Evolutionary conservation across 2,113 vertebrate species (phyloP).

Genomic region (Desmodus rotundus): DNA sequence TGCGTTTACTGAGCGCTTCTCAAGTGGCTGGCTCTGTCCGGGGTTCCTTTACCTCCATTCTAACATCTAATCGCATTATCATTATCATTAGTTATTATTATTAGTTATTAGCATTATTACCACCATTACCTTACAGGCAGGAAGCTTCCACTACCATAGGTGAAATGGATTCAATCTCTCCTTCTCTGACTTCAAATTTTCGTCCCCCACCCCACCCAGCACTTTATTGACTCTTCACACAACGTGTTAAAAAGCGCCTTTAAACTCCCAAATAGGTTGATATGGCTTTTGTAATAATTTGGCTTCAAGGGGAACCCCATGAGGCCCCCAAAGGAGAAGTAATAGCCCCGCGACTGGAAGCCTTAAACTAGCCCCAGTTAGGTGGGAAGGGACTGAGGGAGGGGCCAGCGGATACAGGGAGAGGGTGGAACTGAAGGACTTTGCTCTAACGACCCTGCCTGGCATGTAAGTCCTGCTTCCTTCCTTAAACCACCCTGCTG

Average conservation of each 20-base stretch:
- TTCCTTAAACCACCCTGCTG: neutral
- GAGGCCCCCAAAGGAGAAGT: conserved; percentile 50
- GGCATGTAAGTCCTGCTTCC: neutral
- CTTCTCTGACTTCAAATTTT: neutral
- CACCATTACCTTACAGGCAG: neutral
- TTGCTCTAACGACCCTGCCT: conserved; percentile 36
- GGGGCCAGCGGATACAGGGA: neutral
- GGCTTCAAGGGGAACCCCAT: conserved; percentile 42
- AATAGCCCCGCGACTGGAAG: neutral
- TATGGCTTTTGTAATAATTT: conserved; percentile 21
- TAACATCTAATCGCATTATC: neutral
- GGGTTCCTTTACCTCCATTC: neutral
- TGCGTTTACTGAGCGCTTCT: neutral
- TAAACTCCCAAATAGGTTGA: neutral
- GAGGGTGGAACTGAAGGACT: conserved; percentile 46
- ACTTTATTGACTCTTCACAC: neutral
- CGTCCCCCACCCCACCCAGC: neutral
- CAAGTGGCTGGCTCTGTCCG: neutral
- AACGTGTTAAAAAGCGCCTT: conserved; percentile 7
- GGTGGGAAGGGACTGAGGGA: conserved; percentile 26
- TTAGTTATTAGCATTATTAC: neutral
- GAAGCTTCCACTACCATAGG: neutral
- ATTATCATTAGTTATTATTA: neutral
- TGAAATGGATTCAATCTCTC: neutral
- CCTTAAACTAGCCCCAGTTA: neutral